Evolutionary conservation across 2,888 invertebrate genomes (phyloP).

Genomic region (Cistogaster globosa): DNA sequence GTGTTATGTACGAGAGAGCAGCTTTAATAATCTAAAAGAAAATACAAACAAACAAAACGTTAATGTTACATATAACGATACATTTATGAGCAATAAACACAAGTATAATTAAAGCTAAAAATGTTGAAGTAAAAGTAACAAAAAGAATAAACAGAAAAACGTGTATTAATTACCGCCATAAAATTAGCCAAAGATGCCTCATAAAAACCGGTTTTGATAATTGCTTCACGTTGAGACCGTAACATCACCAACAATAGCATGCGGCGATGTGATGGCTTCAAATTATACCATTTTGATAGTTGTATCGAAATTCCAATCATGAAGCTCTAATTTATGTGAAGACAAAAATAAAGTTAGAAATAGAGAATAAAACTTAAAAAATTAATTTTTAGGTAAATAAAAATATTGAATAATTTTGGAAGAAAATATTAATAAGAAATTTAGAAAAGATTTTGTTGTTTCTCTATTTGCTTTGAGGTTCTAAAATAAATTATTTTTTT

Average conservation of each 20-base stretch:
- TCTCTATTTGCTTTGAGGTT: too few species aligned
- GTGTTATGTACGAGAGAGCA: conserved; percentile 78
- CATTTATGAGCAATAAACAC: not conserved
- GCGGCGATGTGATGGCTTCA: conserved; percentile 76
- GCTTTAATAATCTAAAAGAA: conserved; percentile 76
- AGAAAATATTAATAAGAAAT: too few species aligned
- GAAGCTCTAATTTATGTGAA: conserved; percentile 75
- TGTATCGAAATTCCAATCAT: conserved; percentile 78
- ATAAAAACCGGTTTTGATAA: conserved; percentile 80
- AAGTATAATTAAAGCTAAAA: conserved; percentile 29
- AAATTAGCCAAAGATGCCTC: conserved; percentile 81
- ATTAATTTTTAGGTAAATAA: too few species aligned
- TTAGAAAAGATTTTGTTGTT: too few species aligned
- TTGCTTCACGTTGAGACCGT: conserved; percentile 77
- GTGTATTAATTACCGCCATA: conserved; percentile 75
- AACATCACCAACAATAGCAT: conserved; percentile 76
- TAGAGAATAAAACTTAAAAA: not conserved
- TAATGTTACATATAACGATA: conserved; percentile 9
- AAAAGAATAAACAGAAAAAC: not conserved
- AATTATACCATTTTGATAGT: conserved; percentile 78
- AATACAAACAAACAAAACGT: not conserved
- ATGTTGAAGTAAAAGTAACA: not conserved
- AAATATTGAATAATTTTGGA: too few species aligned
- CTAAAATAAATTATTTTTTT: too few species aligned
- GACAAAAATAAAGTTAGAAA: not conserved